Conservation (phyloP, 1,140 invertebrate genomes). For the Pteromalus puparum region DNA sequence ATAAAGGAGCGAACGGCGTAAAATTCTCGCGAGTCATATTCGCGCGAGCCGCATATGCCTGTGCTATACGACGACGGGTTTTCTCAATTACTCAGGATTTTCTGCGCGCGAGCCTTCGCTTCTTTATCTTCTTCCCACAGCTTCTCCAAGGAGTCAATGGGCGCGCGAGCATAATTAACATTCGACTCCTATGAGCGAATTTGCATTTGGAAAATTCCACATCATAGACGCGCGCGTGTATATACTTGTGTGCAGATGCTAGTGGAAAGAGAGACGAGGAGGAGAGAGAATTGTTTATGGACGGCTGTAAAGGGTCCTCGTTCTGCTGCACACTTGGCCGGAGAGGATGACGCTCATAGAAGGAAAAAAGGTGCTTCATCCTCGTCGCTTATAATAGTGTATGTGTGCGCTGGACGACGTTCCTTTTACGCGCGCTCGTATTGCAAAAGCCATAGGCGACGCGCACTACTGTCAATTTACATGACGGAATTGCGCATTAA, state of each 20-base stretch:
- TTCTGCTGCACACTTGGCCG: slow-evolving; percentile 9
- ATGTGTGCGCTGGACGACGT: neutral
- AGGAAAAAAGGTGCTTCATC: slow-evolving; percentile 9
- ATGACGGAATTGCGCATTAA: slow-evolving; percentile 39
- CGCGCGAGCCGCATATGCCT: no score
- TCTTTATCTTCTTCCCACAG: slow-evolving; percentile 24
- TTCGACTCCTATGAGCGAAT: slow-evolving; percentile 61
- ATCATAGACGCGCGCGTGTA: neutral
- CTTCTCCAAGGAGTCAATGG: neutral
- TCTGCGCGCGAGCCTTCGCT: slow-evolving; percentile 26
- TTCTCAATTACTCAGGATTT: slow-evolving; percentile 22
- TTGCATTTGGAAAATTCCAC: slow-evolving; percentile 56
- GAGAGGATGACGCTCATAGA: neutral
- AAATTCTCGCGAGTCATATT: neutral
- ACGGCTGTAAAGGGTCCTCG: neutral
- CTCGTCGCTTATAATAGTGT: neutral
- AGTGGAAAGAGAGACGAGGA: neutral
- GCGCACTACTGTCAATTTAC: slow-evolving; percentile 49
- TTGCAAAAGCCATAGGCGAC: no score
- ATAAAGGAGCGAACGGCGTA: neutral
- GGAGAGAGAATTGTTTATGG: slow-evolving; percentile 43
- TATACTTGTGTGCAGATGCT: neutral
- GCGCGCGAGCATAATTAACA: slow-evolving; percentile 52
- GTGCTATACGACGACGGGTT: neutral
- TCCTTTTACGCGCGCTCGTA: neutral